phyloP scores from a whole-genome alignment of 2,113 vertebrate genomes.

The Fulmarus glacialis region DNA sequence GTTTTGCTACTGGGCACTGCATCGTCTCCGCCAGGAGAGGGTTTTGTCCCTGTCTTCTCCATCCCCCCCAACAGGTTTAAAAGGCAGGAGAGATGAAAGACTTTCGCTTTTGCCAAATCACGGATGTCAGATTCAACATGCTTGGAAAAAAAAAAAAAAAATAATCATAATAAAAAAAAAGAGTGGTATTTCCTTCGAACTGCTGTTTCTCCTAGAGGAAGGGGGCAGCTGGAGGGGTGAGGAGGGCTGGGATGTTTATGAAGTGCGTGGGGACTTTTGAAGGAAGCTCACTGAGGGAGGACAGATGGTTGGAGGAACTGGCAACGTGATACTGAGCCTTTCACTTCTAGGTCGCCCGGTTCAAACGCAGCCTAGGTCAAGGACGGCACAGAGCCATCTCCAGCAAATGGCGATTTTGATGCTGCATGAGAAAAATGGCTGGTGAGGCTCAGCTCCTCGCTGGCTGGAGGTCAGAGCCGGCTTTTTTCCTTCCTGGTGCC shows the following conservation, averaged over 20 bases:
- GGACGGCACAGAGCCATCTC: constrained; percentile 38
- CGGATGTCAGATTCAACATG: background rate
- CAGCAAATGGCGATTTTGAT: background rate
- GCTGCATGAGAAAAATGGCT: constrained; percentile 2
- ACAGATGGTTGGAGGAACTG: constrained; percentile 49
- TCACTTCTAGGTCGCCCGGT: constrained; percentile 30
- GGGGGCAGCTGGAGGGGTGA: constrained; percentile 57
- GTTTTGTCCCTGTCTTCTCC: background rate
- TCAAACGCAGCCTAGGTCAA: constrained; percentile 44
- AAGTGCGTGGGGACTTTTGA: constrained; percentile 44
- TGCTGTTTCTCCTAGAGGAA: constrained; percentile 40
- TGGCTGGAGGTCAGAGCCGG: accelerated
- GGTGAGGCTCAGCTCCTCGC: background rate
- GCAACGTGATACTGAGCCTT: constrained; percentile 22
- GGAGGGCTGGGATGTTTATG: constrained; percentile 58
- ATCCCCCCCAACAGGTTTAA: background rate
- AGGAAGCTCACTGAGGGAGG: constrained; percentile 60
- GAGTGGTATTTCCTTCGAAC: constrained; percentile 47
- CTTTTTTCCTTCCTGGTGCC: background rate
- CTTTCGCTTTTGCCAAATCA: background rate
- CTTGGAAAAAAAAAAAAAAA: background rate
- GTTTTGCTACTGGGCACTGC: background rate
- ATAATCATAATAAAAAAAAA: background rate
- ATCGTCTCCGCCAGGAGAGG: background rate
- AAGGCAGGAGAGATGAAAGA: background rate